These are phyloP conservation scores for Cliona cf. orientalis DNA, from an alignment of 37 sponge, comb jelly and placozoan genomes.

Conservation along the genomic window DNA sequence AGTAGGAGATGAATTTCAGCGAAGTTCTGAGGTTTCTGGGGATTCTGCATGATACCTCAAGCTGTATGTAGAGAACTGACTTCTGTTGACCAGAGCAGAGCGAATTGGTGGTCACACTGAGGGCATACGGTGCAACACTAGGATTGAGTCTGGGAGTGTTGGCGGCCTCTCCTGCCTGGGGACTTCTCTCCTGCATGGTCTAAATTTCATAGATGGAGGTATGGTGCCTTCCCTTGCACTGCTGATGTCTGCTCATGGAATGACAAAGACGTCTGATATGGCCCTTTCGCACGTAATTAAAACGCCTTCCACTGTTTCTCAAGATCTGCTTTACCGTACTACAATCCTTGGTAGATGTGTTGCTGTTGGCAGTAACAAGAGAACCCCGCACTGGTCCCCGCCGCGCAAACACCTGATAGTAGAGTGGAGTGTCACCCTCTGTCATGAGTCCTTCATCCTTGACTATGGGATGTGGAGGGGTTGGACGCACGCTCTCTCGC, in stretches of 20 bases:
- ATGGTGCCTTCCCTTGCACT: conserved; percentile 44
- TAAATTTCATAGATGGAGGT: conserved; percentile 36
- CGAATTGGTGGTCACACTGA: too few relatives aligned
- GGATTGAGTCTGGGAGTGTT: too few relatives aligned
- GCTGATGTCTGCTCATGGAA: background rate
- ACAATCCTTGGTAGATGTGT: conserved; percentile 14
- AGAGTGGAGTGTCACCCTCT: background rate
- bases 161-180: too few relatives aligned
- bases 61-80: background rate
- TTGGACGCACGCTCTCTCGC: too few relatives aligned
- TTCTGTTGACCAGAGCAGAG: background rate
- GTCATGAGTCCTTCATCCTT: background rate
- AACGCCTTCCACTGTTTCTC: conserved; percentile 30
- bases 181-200: too few relatives aligned
- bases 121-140: too few relatives aligned
- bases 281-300: conserved; percentile 17
- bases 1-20: background rate
- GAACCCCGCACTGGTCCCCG: background rate
- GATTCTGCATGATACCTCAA: background rate
- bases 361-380: conserved; percentile 36
- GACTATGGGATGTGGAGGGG: too few relatives aligned
- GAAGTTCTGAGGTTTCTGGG: background rate
- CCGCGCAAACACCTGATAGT: background rate
- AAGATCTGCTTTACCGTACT: conserved; percentile 22
- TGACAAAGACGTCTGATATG: conserved; percentile 22